Conservation (phyloP, 2,113 vertebrate species). For the Takifugu bimaculatus region DNA sequence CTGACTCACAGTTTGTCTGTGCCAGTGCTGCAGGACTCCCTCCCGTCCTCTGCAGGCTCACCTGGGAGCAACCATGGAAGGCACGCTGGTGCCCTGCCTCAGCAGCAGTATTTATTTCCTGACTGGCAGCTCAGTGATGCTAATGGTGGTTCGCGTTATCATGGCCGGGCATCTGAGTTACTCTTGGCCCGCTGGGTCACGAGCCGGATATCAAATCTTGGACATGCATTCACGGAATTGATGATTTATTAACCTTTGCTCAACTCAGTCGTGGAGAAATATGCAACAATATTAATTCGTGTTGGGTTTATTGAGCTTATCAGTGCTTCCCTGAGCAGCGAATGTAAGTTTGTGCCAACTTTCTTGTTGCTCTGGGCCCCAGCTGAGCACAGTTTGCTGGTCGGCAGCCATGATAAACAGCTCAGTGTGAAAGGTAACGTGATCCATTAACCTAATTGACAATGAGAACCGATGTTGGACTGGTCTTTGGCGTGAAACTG, state of each 20-base stretch:
- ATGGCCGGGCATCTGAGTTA: slow-evolving; percentile 46
- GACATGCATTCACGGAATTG: slow-evolving; percentile 41
- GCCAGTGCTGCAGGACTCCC: slow-evolving; percentile 5
- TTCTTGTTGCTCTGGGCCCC: slow-evolving; percentile 10
- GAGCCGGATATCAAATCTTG: slow-evolving; percentile 47
- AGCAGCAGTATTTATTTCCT: slow-evolving; percentile 56
- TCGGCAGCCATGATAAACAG: slow-evolving; percentile 32
- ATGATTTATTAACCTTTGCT: slow-evolving; percentile 21
- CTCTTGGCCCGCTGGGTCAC: slow-evolving; percentile 35
- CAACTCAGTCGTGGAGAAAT: slow-evolving; percentile 4
- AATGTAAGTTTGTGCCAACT: neutral
- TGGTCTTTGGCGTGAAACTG: slow-evolving; percentile 32
- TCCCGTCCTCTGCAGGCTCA: slow-evolving; percentile 21
- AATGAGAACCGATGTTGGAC: slow-evolving; percentile 36
- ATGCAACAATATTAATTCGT: neutral
- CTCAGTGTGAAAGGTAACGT: slow-evolving; percentile 43
- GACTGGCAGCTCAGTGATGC: slow-evolving; percentile 44
- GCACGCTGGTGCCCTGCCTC: slow-evolving; percentile 27
- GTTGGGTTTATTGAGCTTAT: slow-evolving; percentile 3
- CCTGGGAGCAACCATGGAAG: slow-evolving; percentile 36
- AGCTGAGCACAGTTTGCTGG: slow-evolving; percentile 26
- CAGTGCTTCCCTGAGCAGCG: neutral
- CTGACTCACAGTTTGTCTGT: neutral
- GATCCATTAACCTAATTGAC: slow-evolving; percentile 50
- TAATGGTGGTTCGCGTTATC: slow-evolving; percentile 60